These are phyloP conservation scores for Perizoma affinitatum DNA, from an alignment of 2,888 invertebrate species.

Conservation along the genomic window DNA sequence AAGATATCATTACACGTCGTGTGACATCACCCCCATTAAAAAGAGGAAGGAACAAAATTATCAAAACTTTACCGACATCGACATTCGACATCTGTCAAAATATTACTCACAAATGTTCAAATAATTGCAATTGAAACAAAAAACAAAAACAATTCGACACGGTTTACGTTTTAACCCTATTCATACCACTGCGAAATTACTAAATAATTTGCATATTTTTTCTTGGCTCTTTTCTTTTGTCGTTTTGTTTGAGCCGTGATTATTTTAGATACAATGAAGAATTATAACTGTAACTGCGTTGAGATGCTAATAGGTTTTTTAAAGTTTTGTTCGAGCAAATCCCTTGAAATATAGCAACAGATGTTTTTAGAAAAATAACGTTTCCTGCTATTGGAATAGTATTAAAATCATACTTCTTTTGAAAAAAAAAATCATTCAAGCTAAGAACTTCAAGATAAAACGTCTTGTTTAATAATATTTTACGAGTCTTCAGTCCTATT, in stretches of 20 bases:
- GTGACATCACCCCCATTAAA: conserved; percentile 12
- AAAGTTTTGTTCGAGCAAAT: conserved; percentile 48
- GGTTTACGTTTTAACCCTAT: conserved; percentile 50
- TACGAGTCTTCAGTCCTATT: too few species aligned
- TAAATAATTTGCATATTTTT: conserved; percentile 67
- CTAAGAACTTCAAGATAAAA: too few species aligned
- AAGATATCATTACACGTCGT: conserved; percentile 21
- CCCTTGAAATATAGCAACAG: conserved; percentile 51
- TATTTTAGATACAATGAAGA: conserved; percentile 66
- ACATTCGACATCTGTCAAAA: conserved; percentile 39
- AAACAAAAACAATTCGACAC: conserved; percentile 48
- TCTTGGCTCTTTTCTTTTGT: conserved; percentile 58
- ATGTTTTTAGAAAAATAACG: conserved; percentile 37
- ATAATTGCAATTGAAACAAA: conserved; percentile 45
- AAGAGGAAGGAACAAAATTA: conserved; percentile 20
- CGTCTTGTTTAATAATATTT: too few species aligned
- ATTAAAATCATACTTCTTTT: too few species aligned
- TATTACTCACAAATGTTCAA: conserved; percentile 41
- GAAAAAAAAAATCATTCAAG: too few species aligned
- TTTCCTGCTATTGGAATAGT: conserved; percentile 5
- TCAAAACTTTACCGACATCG: conserved; percentile 8
- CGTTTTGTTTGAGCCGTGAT: conserved; percentile 58
- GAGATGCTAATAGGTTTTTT: conserved; percentile 76
- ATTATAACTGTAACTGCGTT: conserved; percentile 68
- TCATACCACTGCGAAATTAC: conserved; percentile 45